These are phyloP conservation scores for Bombus pyrosoma DNA, from an alignment of 1,140 invertebrate species.

Conservation along the genomic window DNA sequence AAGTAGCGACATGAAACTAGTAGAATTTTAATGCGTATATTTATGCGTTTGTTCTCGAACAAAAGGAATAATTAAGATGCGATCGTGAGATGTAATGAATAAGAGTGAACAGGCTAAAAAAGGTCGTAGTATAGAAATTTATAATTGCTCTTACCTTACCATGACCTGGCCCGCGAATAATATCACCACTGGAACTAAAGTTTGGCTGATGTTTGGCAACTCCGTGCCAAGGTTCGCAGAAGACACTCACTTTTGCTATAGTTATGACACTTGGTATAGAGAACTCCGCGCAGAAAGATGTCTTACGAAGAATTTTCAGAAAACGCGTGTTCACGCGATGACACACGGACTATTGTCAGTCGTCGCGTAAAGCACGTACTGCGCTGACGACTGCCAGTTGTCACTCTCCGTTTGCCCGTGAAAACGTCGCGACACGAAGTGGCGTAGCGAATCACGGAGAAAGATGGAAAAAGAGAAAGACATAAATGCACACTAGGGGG, in stretches of 20 bases:
- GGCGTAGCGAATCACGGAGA: constrained; percentile 63
- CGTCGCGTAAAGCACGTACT: constrained; percentile 52
- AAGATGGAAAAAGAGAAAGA: constrained; percentile 54
- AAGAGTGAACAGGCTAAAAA: background rate
- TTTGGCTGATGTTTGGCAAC: constrained; percentile 43
- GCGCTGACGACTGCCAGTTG: constrained; percentile 71
- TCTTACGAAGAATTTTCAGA: constrained; percentile 10
- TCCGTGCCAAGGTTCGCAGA: constrained; percentile 49
- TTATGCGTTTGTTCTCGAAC: background rate
- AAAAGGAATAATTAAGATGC: background rate
- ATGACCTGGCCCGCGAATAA: constrained; percentile 73
- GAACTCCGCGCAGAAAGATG: constrained; percentile 4
- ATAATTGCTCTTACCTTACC: constrained; percentile 75
- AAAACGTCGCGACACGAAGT: constrained; percentile 68
- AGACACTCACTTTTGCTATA: constrained; percentile 63
- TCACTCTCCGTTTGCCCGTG: constrained; percentile 73
- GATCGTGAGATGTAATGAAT: background rate
- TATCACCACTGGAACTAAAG: constrained; percentile 39
- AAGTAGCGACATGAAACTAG: background rate
- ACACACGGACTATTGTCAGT: constrained; percentile 63
- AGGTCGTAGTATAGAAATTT: background rate
- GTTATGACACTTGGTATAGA: constrained; percentile 43
- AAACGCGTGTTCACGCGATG: constrained; percentile 54
- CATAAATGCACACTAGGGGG: constrained; percentile 66
- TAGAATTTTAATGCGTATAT: background rate